Base-by-base conservation (phyloP, 2,888 invertebrate genomes). In the Acleris laterana region DNA sequence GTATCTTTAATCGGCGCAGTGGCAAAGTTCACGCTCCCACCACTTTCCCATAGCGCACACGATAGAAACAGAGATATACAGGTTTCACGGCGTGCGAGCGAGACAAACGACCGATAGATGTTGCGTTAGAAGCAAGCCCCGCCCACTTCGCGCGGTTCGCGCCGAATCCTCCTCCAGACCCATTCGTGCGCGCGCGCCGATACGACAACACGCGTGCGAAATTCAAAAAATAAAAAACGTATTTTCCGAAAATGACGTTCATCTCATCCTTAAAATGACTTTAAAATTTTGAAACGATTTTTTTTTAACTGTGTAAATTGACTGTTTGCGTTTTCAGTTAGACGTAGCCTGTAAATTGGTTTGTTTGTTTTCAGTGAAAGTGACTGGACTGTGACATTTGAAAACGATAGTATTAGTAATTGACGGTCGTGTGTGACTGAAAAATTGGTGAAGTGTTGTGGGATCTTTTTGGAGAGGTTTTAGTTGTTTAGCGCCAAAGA, bases 101-200 rank as follows among this genome's bases (percentile, higher is more conserved):
- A 81, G 91, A 89, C 72, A 83, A 74, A 72, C 63, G 72, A 85
- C 71, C 77, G 81, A 85, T 88, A 88, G 88, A 89, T 77, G 89
- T 89, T 91, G 87, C 90, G 92, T 90, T 92, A 92, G 91, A 90
- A 83, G 79, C 75, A 84, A 76, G 82, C 90, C 90, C 86, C 92
- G 90, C 92, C 92, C 83, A 74, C 79, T 75, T 74, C 74, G 77
- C 81, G 84, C 81, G 80, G 83, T 82, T 80, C 81, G 81, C 82
- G 80, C 82, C 77, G 85, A 87, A 79, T 84, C 90, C 90, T 85
- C 92, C 92, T 91, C 86, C 86, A 82, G 72, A 79, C 79, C 85
- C 90, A 93, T 92, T 93, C 88, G 90, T 89, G 90, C 92, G 92
- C 91, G 86, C 84, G 90, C 92, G 90, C 90, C 87, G 88, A 76